phyloP scores from a whole-genome alignment of 1,140 invertebrate genomes.

The Leptinotarsa texana region DNA sequence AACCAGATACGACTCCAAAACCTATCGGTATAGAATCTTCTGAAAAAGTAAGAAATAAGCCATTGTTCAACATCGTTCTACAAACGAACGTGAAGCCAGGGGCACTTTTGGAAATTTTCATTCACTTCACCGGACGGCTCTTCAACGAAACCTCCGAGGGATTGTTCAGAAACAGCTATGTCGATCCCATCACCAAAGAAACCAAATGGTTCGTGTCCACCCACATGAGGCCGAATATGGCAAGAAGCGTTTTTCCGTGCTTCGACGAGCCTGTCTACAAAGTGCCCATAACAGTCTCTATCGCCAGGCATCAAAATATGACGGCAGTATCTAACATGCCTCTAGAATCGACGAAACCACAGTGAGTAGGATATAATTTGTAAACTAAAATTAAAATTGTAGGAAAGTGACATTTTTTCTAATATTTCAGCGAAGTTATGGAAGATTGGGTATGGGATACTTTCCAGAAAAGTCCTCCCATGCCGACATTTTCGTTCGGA shows the following conservation, averaged over 20 bases:
- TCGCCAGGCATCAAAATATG: slow-evolving; percentile 65
- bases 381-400: not conserved
- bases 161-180: slow-evolving; percentile 66
- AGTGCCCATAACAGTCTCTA: slow-evolving; percentile 68
- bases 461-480: slow-evolving; percentile 74
- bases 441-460: slow-evolving; percentile 65
- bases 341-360: slow-evolving; percentile 59
- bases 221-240: slow-evolving; percentile 80
- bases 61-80: slow-evolving; percentile 49
- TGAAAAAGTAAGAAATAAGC: slow-evolving; percentile 36
- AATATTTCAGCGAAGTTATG: slow-evolving; percentile 37
- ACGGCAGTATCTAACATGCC: slow-evolving; percentile 68
- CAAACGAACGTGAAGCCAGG: slow-evolving; percentile 60
- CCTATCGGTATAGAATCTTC: slow-evolving; percentile 19
- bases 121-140: slow-evolving; percentile 64
- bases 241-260: slow-evolving; percentile 85
- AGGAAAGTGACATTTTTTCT: not conserved
- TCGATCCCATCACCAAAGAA: slow-evolving; percentile 56
- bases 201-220: slow-evolving; percentile 67
- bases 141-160: slow-evolving; percentile 62
- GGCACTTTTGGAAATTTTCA: slow-evolving; percentile 59
- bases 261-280: slow-evolving; percentile 90
- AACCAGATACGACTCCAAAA: slow-evolving; percentile 1
- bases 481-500: slow-evolving; percentile 85
- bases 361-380: slow-evolving; percentile 59